A percentile compares a stretch with the other conserved stretches of the same genome.
phyloP scores from a whole-genome alignment of 2,888 invertebrate species.

The Drepanosiphum platanoidis region DNA sequence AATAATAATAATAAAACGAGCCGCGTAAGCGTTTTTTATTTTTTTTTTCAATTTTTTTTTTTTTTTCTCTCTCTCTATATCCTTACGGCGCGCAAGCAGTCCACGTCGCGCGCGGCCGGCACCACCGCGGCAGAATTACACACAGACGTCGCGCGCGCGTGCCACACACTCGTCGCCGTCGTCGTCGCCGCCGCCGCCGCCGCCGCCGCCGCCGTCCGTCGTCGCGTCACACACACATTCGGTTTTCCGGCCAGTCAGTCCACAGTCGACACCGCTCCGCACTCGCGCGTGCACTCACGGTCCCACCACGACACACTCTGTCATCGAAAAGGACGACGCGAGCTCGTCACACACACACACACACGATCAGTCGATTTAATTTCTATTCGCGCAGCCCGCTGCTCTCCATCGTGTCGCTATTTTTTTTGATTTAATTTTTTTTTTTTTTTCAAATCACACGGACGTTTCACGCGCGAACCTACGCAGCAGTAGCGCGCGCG shows the following conservation, averaged over 20 bases:
- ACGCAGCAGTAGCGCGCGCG: no score
- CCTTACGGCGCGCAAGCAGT: neutral
- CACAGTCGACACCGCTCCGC: neutral
- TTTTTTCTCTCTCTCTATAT: neutral
- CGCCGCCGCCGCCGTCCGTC: conserved; percentile 27
- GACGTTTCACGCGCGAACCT: no score
- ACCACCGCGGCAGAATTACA: conserved; percentile 28
- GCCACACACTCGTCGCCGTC: conserved; percentile 34
- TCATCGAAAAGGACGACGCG: neutral
- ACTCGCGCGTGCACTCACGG: no score
- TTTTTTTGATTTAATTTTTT: neutral
- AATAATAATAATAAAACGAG: conserved; percentile 2
- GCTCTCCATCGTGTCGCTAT: no score
- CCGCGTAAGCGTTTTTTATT: conserved; percentile 17
- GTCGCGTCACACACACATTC: neutral
- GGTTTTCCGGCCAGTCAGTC: conserved; percentile 20
- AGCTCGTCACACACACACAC: neutral
- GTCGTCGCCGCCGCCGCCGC: neutral
- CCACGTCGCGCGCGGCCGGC: conserved; percentile 4
- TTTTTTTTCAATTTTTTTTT: neutral
- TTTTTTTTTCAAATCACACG: neutral
- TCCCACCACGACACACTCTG: neutral
- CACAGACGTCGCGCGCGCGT: conserved; percentile 37
- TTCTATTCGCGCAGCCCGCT: no score
- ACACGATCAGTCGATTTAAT: neutral